Evolutionary conservation across 2,113 vertebrate genomes (phyloP).

Genomic region (Coptodon bakossiorum): DNA sequence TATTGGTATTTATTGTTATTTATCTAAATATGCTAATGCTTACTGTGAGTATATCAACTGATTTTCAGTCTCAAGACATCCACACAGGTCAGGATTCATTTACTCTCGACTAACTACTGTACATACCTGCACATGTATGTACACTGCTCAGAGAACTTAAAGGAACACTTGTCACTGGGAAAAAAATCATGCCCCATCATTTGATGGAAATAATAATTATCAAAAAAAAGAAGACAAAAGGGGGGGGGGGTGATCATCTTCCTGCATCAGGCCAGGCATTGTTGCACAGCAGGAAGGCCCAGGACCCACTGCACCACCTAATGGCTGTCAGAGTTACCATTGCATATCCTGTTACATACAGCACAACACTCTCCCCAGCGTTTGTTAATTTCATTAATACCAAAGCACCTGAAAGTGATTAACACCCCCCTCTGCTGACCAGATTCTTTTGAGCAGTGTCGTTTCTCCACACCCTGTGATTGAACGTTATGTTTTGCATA

Average conservation of each 20-base stretch:
- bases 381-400: neutral
- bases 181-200: neutral
- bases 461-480: neutral
- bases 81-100: neutral
- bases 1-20: neutral
- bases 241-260: neutral
- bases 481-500: neutral
- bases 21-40: neutral
- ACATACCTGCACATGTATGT: neutral
- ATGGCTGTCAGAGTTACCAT: neutral
- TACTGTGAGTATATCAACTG: neutral
- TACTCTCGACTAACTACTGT: neutral
- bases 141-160: neutral
- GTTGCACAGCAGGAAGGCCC: neutral
- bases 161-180: neutral
- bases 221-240: neutral
- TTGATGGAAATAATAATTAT: neutral
- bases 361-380: neutral
- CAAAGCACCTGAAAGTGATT: neutral
- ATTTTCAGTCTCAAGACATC: neutral
- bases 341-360: neutral
- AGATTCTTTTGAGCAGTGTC: neutral
- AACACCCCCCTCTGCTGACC: neutral
- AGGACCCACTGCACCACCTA: neutral
- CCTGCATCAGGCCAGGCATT: neutral